These are phyloP conservation scores for Limonius californicus DNA, from an alignment of 1,140 invertebrate genomes.

Conservation along the genomic window DNA sequence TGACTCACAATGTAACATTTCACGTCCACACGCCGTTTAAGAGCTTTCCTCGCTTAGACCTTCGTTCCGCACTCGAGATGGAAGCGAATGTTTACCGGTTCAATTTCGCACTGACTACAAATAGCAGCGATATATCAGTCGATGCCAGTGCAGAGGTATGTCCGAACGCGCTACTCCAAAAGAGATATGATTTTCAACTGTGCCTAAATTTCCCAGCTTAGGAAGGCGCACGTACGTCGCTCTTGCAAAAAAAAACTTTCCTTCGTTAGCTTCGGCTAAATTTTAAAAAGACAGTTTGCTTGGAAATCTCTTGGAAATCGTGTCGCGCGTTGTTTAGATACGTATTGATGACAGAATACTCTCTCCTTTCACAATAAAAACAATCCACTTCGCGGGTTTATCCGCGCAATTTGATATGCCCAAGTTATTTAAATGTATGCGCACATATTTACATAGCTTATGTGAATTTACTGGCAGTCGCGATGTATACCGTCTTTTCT, in stretches of 20 bases:
- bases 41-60: constrained; percentile 49
- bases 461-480: constrained; percentile 8
- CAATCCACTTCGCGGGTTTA: constrained; percentile 19
- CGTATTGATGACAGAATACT: too few species aligned
- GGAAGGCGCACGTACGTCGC: too few species aligned
- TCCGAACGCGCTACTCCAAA: constrained; percentile 18
- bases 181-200: neutral
- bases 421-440: constrained; percentile 32
- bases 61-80: constrained; percentile 49
- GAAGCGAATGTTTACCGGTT: constrained; percentile 53
- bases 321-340: too few species aligned
- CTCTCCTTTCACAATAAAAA: constrained; percentile 8
- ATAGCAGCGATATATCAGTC: constrained; percentile 48
- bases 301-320: too few species aligned
- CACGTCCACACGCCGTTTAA: constrained; percentile 55
- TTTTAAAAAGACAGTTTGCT: too few species aligned
- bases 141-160: constrained; percentile 51
- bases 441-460: constrained; percentile 31
- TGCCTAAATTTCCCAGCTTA: too few species aligned
- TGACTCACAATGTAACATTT: constrained; percentile 49
- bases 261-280: too few species aligned
- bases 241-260: too few species aligned
- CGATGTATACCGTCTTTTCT: neutral
- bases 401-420: constrained; percentile 23
- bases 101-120: constrained; percentile 49